Base-by-base conservation (phyloP, 1,140 invertebrate genomes). In the Cydia pomonella region DNA sequence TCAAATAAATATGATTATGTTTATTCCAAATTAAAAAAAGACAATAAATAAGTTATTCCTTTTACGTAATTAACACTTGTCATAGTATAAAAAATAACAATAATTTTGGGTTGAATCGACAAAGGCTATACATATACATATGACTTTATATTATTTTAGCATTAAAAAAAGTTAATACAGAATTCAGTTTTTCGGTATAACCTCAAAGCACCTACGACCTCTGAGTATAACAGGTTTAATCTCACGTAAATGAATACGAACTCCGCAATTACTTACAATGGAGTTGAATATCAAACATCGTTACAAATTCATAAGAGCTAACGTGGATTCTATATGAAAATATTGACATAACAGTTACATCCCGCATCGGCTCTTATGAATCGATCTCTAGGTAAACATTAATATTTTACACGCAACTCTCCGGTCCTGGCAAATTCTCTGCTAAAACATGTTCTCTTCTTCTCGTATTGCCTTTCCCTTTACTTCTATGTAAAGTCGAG, bases 381-480 rank as follows among this genome's bases (percentile, higher is more conserved):
- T 53, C 16, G 50, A n/a, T 21, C n/a, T 18, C n/a, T 9, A 18
- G n/a, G n/a, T 18, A 13, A 77, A 73, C 18, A 75, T 71, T 79
- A 59, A 10, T 16, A 64, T 63, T 79, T 86, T 82, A 91, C 71
- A 91, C 91, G 76, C 91, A 92, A 77, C 90, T 93, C 73, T 93
- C 91, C 13, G 90, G 91, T 13, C 91, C 91, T 1, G 91, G 91
- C 27, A 93, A 78, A 78, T 91, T 93, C 76, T 93, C 90, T 10
- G 90, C 86, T 74, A 93, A 75, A 16, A 92, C 90, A 53, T 93
- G 91, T 80, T 93, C 91, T 84, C 91, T 91, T 89, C 91, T 89
- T 71, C 90, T 77, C 18, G 84, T 82, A 44, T 88, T 89, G 7
- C 81, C 82, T 80, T 92, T 93, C 4, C 90, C 89, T 86, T 91